Evolutionary conservation across 2,888 invertebrate species (phyloP).

Genomic region (Calliphora vomitoria): DNA sequence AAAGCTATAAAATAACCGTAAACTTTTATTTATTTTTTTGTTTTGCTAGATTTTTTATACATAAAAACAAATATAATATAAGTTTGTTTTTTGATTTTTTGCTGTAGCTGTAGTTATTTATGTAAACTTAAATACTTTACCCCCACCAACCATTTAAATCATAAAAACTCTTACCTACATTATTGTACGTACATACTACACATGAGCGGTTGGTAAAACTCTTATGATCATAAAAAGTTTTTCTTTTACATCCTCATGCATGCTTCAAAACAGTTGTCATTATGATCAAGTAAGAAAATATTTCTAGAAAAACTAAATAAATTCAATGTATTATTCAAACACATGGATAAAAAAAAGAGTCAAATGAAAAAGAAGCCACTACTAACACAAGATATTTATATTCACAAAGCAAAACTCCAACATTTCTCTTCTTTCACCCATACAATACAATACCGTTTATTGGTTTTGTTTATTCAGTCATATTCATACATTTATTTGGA

Average conservation of each 20-base stretch:
- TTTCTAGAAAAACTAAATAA: slow-evolving; percentile 19
- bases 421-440: background rate
- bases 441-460: slow-evolving; percentile 12
- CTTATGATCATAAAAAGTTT: background rate
- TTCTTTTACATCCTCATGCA: background rate
- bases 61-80: slow-evolving; percentile 19
- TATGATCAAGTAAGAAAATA: slow-evolving; percentile 17
- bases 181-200: background rate
- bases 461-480: slow-evolving; percentile 1
- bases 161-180: slow-evolving; percentile 13
- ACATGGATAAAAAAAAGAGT: background rate
- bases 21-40: background rate
- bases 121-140: background rate
- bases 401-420: background rate
- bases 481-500: background rate
- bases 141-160: slow-evolving; percentile 31
- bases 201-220: background rate
- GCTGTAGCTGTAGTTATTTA: background rate
- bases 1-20: slow-evolving; percentile 32
- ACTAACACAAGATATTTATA: background rate
- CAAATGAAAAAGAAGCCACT: background rate
- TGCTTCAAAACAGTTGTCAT: slow-evolving; percentile 37
- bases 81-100: background rate
- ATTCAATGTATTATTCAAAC: slow-evolving; percentile 27
- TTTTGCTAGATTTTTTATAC: background rate